Evolutionary conservation across 2,888 invertebrate species (phyloP), one percentile per base, ranked within the genome.

Genomic region (Apamea epomidion): DNA sequence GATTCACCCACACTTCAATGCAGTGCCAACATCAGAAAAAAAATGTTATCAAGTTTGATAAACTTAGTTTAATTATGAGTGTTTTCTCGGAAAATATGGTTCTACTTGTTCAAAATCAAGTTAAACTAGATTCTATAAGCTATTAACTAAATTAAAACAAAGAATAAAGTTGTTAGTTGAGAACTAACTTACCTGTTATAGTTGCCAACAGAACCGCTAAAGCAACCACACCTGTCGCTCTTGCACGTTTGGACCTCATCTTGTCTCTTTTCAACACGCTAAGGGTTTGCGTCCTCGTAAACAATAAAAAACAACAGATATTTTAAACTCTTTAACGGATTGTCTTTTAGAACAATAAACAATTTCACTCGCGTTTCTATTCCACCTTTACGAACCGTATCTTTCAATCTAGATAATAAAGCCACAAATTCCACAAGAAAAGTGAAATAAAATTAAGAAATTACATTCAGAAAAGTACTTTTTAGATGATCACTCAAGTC

Each of bases 181-280:
- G 12, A 74, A 82, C 72, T 65, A 94, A 92, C 88, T 93, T 96
- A 97, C 97, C 97, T 97, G 97, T 93, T 95, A 96, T 92, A 90
- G 94, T 92, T 87, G 95, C 95, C 93, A 96, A 94, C 92, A 97
- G 92, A 90, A 96, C 93, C 92, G 94, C 96, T 90, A 96, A 91
- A 91, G 94, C 94, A 93, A 92, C 96, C 96, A 95, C 97, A 97
- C 97, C 97, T 97, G 97, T 96, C 96, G 94, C 95, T 94, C 96
- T 92, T 90, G 91, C 93, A 88, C 94, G 94, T 84, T 93, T 92
- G 90, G 93, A 93, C 94, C 92, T 95, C 97, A 96, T 97, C 88
- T 95, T 96, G 96, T 97, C 97, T 95, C 96, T 96, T 93, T 97
- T 95, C 91, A 93, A 95, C 96, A 92, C 94, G 91, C 92, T 92